Conservation (phyloP, 1,140 invertebrate genomes). For the Cyclina sinensis region DNA sequence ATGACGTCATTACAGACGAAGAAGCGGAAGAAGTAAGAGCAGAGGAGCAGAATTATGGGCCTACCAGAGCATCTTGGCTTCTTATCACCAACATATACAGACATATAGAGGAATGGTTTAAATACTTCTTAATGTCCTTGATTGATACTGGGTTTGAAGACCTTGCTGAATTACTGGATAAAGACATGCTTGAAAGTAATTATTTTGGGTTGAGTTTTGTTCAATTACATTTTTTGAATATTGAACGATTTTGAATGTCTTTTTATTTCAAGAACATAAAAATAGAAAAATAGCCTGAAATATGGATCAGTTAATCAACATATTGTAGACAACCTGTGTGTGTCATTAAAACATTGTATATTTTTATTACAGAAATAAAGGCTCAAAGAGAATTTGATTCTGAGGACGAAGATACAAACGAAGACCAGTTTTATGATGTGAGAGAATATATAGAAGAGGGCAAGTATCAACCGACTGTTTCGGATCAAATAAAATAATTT, state of each 20-base stretch:
- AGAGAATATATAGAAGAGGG: background rate
- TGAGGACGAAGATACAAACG: background rate
- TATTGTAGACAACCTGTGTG: no score
- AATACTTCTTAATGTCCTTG: background rate
- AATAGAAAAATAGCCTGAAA: no score
- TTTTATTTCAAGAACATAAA: no score
- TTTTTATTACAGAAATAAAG: background rate
- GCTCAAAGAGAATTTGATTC: background rate
- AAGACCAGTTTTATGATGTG: background rate
- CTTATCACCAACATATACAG: background rate
- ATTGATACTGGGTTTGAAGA: background rate
- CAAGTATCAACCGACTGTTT: background rate
- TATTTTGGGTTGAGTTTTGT: background rate
- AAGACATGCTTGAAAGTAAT: slow-evolving; percentile 3
- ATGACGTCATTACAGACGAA: background rate
- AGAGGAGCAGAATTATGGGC: background rate
- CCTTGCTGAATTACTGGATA: background rate
- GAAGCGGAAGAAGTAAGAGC: background rate
- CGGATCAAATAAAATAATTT: no score
- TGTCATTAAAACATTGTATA: no score
- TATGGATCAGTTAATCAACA: no score
- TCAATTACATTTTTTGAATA: no score
- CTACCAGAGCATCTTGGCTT: background rate
- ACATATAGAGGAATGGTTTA: background rate
- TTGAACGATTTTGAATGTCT: no score